phyloP scores from a whole-genome alignment of 2,797 vertebrate genomes.

The Hypotaenidia philippensis region DNA sequence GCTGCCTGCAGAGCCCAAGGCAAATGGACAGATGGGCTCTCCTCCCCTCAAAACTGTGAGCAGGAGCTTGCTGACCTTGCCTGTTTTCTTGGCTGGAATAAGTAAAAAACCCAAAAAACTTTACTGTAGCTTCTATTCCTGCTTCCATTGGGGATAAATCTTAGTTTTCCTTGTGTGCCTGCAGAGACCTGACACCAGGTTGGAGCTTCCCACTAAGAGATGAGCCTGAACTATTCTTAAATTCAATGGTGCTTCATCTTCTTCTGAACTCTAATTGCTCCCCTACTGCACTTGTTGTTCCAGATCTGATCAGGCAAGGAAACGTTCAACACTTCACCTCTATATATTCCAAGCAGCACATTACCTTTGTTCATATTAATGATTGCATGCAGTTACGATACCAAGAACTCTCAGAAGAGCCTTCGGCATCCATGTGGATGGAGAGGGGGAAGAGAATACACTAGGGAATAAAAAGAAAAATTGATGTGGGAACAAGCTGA shows the following conservation, averaged over 20 bases:
- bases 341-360: background rate
- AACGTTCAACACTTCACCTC: background rate
- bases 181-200: background rate
- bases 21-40: conserved; percentile 42
- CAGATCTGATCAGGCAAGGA: background rate
- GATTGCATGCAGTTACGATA: background rate
- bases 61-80: conserved; percentile 60
- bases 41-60: background rate
- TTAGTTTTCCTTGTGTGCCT: background rate
- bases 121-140: background rate
- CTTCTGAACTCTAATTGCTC: background rate
- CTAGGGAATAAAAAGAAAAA: background rate
- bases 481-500: background rate
- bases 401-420: background rate
- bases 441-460: background rate
- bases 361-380: conserved; percentile 17
- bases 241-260: background rate
- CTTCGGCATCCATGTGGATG: background rate
- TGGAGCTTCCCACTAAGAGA: background rate
- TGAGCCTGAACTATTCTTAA: background rate
- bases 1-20: conserved; percentile 43
- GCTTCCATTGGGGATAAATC: background rate
- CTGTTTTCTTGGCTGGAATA: conserved; percentile 1
- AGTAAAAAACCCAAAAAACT: background rate
- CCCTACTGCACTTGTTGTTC: background rate